A percentile compares a stretch with the other conserved stretches of the same genome.
Conservation (phyloP, 1,140 invertebrate genomes). For the Lepidurus couesii region DNA sequence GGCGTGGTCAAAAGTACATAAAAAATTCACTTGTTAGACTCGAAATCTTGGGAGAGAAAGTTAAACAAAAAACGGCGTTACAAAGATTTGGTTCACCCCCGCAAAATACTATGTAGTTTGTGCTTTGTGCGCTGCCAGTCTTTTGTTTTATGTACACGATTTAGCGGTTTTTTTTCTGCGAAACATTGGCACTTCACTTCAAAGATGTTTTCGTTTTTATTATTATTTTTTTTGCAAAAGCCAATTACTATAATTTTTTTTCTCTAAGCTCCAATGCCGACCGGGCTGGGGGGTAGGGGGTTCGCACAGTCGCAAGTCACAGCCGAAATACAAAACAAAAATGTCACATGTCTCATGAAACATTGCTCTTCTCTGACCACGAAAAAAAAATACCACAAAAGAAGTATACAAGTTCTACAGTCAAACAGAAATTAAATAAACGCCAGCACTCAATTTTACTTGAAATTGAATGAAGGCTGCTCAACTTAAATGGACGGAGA, state of each 20-base stretch:
- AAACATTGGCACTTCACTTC: neutral
- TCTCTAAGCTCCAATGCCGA: constrained; percentile 3
- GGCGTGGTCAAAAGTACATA: neutral
- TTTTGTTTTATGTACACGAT: constrained; percentile 1
- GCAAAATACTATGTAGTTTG: neutral
- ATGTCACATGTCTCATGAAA: neutral
- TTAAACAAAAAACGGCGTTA: neutral
- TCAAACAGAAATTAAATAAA: constrained; percentile 13
- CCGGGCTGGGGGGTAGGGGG: neutral
- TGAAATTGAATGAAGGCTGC: neutral
- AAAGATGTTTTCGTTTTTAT: neutral
- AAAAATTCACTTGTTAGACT: neutral
- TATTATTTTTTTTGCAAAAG: neutral
- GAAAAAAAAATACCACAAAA: neutral
- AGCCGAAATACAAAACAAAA: neutral
- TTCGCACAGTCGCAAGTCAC: neutral
- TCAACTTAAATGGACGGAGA: constrained; percentile 19
- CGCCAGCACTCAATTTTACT: neutral
- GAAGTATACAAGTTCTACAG: constrained; percentile 7
- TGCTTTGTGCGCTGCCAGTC: constrained; percentile 7
- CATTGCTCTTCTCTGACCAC: neutral
- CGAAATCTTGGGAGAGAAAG: neutral
- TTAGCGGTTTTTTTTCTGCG: neutral
- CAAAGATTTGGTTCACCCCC: constrained; percentile 8
- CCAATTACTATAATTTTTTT: neutral